A percentile compares a stretch with the other conserved stretches of the same genome.
phyloP scores from a whole-genome alignment of 2,797 vertebrate species.

The Epinephelus coioides region DNA sequence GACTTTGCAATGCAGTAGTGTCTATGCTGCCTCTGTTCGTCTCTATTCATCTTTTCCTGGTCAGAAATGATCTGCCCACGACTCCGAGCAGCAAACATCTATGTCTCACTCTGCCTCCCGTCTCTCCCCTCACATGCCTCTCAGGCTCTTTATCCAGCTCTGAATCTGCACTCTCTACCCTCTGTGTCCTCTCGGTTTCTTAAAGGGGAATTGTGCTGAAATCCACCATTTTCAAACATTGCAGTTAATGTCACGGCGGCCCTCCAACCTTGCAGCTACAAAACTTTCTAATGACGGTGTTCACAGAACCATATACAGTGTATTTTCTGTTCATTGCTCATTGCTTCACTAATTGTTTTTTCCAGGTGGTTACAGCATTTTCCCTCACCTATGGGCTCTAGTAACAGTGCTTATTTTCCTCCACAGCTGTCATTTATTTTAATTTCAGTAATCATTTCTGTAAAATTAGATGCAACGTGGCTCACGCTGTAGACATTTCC shows the following conservation, averaged over 20 bases:
- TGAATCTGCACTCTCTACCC: conserved; percentile 36
- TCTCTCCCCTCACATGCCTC: conserved; percentile 11
- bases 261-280: neutral
- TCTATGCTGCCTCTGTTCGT: neutral
- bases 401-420: conserved; percentile 7
- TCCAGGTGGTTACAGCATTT: conserved; percentile 3
- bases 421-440: conserved; percentile 31
- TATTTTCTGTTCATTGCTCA: neutral
- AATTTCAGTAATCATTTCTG: conserved; percentile 14
- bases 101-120: conserved; percentile 12
- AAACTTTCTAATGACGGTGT: neutral
- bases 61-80: neutral
- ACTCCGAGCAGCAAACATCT: conserved; percentile 14
- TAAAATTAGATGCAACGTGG: conserved; percentile 12
- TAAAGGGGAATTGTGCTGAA: conserved; percentile 29
- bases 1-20: neutral
- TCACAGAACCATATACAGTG: neutral
- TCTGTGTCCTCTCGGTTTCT: conserved; percentile 16
- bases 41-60: neutral
- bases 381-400: neutral
- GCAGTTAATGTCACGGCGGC: neutral
- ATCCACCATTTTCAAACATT: neutral
- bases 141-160: conserved; percentile 16
- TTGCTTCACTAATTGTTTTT: conserved; percentile 9
- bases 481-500: conserved; percentile 16